Conservation (phyloP, 2,888 invertebrate genomes). For the Onchidella celtica region DNA sequence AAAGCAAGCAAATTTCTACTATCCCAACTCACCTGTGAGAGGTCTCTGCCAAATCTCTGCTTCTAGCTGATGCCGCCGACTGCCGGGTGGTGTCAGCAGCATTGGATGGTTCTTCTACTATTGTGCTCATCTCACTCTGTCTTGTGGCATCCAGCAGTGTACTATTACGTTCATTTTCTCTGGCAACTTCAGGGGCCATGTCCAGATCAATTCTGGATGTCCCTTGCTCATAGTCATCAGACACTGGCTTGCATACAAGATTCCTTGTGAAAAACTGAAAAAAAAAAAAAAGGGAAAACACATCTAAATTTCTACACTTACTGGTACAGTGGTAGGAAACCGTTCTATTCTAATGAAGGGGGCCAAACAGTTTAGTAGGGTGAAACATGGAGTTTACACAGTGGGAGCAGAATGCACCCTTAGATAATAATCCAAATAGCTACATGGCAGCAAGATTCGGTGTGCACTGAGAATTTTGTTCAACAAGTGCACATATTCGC, state of each 20-base stretch:
- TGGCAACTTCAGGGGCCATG: slow-evolving; percentile 64
- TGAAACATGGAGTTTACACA: no score
- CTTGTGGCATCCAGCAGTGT: slow-evolving; percentile 52
- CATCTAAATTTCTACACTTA: not conserved
- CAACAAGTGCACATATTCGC: no score
- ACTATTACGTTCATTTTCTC: slow-evolving; percentile 65
- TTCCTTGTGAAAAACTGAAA: slow-evolving; percentile 74
- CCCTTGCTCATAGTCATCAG: slow-evolving; percentile 62
- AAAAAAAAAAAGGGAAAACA: slow-evolving; percentile 4
- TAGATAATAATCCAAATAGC: no score
- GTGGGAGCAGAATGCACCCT: no score
- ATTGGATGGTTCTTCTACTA: slow-evolving; percentile 69
- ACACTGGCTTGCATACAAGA: slow-evolving; percentile 69
- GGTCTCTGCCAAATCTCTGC: slow-evolving; percentile 31
- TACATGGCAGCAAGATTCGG: no score
- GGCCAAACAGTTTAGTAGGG: not conserved
- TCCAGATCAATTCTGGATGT: slow-evolving; percentile 46
- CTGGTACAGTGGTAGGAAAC: no score
- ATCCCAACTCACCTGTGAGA: slow-evolving; percentile 16
- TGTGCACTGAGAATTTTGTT: no score
- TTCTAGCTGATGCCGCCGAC: not conserved
- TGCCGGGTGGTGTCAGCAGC: not conserved
- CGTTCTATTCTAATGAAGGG: no score
- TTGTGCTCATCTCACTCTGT: slow-evolving; percentile 70
- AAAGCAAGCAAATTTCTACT: not conserved